Evolutionary conservation across 92 coral and sea anemone genomes (phyloP).

Genomic region (Virgularia gustaviana): DNA sequence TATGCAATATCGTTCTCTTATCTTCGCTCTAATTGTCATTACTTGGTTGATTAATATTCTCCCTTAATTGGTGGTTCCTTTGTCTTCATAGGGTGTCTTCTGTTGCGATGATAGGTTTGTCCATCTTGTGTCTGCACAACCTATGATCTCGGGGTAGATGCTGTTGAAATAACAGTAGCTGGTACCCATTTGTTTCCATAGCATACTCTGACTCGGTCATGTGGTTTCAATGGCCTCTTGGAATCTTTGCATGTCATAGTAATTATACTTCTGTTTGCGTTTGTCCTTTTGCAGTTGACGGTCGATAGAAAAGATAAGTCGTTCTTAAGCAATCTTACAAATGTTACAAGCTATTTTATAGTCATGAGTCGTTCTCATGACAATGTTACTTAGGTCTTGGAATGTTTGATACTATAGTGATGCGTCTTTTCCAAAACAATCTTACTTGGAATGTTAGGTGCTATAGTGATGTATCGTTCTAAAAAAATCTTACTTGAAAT

Average conservation of each 20-base stretch:
- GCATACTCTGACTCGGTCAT: constrained; percentile 47
- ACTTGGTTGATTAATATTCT: background rate
- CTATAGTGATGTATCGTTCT: no score
- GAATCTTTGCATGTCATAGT: constrained; percentile 36
- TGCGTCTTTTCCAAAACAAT: no score
- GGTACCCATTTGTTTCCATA: constrained; percentile 58
- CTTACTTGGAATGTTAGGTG: no score
- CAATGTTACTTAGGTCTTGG: no score
- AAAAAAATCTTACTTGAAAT: no score
- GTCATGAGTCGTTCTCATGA: no score
- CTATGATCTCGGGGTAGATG: constrained; percentile 38
- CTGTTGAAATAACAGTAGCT: constrained; percentile 3
- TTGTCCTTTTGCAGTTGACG: constrained; percentile 51
- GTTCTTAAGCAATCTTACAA: no score
- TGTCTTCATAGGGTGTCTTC: constrained; percentile 32
- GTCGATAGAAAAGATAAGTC: no score
- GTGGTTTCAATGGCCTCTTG: constrained; percentile 34
- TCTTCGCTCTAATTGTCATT: no score
- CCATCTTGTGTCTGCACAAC: constrained; percentile 51
- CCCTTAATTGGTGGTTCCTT: background rate
- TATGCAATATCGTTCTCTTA: no score
- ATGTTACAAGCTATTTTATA: no score
- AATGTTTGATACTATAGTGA: no score
- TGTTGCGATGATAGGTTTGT: constrained; percentile 49
- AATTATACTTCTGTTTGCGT: constrained; percentile 30